Percentiles rank a stretch among this genome's conserved stretches.
Evolutionary conservation across 2,888 invertebrate species (phyloP).

Genomic region (Punctoribates punctum): DNA sequence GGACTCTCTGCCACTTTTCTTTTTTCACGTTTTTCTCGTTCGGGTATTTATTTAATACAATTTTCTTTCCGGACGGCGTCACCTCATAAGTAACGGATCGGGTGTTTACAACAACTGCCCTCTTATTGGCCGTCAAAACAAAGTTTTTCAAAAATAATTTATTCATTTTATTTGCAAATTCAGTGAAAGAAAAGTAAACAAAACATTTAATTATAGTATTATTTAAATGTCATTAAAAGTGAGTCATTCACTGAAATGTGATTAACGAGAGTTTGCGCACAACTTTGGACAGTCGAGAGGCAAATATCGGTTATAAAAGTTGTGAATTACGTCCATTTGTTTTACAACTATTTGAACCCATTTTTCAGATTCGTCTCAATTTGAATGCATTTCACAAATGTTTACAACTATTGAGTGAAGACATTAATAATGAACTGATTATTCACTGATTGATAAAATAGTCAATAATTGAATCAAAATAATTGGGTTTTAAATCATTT

Average conservation of each 20-base stretch:
- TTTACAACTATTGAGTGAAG: background rate
- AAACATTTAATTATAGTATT: background rate
- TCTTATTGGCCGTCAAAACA: background rate
- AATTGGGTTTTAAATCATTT: background rate
- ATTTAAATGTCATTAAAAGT: background rate
- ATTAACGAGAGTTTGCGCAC: slow-evolving; percentile 1
- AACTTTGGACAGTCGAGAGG: background rate
- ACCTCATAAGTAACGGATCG: slow-evolving; percentile 25
- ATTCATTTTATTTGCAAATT: background rate
- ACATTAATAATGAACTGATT: background rate
- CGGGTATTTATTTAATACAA: slow-evolving; percentile 28
- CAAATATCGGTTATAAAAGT: background rate
- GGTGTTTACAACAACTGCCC: background rate
- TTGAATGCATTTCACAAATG: background rate
- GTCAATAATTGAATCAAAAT: background rate
- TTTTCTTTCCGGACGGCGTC: slow-evolving; percentile 36
- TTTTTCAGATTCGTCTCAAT: background rate
- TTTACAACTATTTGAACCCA: background rate
- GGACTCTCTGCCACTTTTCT: slow-evolving; percentile 39
- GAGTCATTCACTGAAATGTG: slow-evolving; percentile 12
- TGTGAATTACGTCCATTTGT: background rate
- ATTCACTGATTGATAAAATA: background rate
- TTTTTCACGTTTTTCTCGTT: background rate
- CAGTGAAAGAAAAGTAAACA: background rate
- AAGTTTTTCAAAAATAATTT: background rate